Conservation (phyloP, 2,797 vertebrate genomes). For the Phylloscopus collybita region DNA sequence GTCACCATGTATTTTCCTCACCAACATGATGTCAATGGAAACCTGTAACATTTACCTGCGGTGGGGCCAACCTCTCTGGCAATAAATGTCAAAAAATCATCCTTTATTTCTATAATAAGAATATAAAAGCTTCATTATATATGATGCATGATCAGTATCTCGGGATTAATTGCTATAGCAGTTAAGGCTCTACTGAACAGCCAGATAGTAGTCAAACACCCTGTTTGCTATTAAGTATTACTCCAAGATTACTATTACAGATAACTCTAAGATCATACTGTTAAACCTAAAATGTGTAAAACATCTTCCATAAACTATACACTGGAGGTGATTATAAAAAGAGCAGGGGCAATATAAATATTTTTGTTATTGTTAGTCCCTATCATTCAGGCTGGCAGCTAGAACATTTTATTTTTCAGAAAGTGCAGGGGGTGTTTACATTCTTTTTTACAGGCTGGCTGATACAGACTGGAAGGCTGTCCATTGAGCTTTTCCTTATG, state of each 20-base stretch:
- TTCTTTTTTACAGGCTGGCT: background rate
- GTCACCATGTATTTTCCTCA: background rate
- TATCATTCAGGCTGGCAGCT: background rate
- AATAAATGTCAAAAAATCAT: background rate
- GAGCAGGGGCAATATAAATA: background rate
- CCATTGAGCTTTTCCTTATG: background rate
- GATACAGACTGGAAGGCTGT: background rate
- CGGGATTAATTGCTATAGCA: background rate
- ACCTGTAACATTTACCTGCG: background rate
- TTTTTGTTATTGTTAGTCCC: background rate
- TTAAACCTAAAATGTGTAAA: background rate
- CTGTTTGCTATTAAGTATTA: background rate
- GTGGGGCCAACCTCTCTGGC: background rate
- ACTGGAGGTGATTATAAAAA: background rate
- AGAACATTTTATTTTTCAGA: background rate
- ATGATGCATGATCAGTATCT: background rate
- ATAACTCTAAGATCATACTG: background rate
- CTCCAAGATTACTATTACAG: background rate
- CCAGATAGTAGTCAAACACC: background rate
- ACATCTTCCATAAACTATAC: background rate
- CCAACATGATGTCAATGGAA: background rate
- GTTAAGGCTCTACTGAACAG: background rate
- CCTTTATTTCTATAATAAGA: background rate
- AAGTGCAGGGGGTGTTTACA: background rate
- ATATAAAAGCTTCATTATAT: background rate